Evolutionary conservation across 2,797 vertebrate species (phyloP), one percentile per base, ranked within the genome.

Genomic region (Odontamblyopus rebecca): DNA sequence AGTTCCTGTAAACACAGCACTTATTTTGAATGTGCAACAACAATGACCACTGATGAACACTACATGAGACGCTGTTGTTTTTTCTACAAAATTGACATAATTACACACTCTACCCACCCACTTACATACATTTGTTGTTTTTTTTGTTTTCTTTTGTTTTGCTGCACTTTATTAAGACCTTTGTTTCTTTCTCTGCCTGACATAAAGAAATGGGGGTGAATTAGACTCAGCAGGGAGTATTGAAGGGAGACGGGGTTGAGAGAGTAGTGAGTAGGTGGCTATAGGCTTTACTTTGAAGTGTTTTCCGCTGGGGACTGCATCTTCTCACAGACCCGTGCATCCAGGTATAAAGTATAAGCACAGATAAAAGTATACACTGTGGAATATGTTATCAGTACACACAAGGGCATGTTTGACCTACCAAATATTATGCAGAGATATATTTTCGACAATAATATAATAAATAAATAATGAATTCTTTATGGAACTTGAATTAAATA

Each of bases 291-390:
- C 82, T 85, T 85, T 85, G 87, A 89, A 89, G 84, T 60, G 72
- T 76, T 76, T 82, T 76, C 81, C 72, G 27, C 80, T 72, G 77
- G 79, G 79, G 63, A 78, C 27, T 23, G 68, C 63, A 9, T 69
- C 60, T 89, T 87, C 81, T 88, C 86, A 80, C 80, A 86, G 75
- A 75, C 74, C 71, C 60, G 69, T 80, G 79, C 72, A 71, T 82
- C 11, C 50, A 75, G 4, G 18, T 73, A 67, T 79, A 4, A 80
- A 62, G 63, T 66, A 74, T 64, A 60, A 53, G 48, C 29, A 50
- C 4, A 19, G 48, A 48, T 15, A 48, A 15, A 44, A 48, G 44
- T 4, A 48, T 4, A 44, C 41, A 15, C 44, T 15, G 44, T 15
- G 44, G 1, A 16, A 48, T 15, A 15, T 48, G 2, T 48, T 44